Base-by-base conservation (phyloP, 2,888 invertebrate species). In the Pollenia angustigena region DNA sequence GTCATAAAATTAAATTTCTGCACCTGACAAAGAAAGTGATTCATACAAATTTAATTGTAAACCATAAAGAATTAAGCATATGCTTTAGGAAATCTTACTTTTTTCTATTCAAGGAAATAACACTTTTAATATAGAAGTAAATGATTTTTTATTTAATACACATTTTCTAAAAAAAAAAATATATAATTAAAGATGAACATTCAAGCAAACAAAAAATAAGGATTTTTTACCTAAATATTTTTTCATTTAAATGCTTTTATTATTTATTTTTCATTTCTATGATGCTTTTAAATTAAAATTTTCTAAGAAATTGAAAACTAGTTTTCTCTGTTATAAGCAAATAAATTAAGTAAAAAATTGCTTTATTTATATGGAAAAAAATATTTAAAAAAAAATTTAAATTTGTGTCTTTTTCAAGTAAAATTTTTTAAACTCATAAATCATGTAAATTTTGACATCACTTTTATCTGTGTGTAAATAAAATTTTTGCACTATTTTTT, bases 11-110 rank as follows among this genome's bases (percentile, higher is more conserved):
- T 48, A 14, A 56, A 58, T 78, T 56, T 32, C 16, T 46, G 68
- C 80, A 72, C 10, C 50, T 64, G 80, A 14, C 16, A 14, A 56
- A 6, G 56, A 69, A 71, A 48, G 14, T 71, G 42, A 62, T 80
- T 80, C 40, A 79, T 79, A 18, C 4, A 42, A 56, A 0, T 56
- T 72, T 66, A 66, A 66, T 14, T 60, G n/a, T 32, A 32, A 32
- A 6, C 32, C 32, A 32, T 32, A 32, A 32, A 32, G 32, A 32
- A 32, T 32, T 32, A 32, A 32, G 32, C 32, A 32, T 32, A 32
- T 32, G 32, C 32, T 32, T 32, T 32, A 32, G 32, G 32, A 32
- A 32, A 32, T 32, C 32, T 32, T 32, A 0, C 6, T 32, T 32
- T 32, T 32, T 32, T 32, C 6, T 32, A 2, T 32, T 32, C 6